Conservation (phyloP, 1,140 invertebrate genomes). For the Archivesica marissinica region DNA sequence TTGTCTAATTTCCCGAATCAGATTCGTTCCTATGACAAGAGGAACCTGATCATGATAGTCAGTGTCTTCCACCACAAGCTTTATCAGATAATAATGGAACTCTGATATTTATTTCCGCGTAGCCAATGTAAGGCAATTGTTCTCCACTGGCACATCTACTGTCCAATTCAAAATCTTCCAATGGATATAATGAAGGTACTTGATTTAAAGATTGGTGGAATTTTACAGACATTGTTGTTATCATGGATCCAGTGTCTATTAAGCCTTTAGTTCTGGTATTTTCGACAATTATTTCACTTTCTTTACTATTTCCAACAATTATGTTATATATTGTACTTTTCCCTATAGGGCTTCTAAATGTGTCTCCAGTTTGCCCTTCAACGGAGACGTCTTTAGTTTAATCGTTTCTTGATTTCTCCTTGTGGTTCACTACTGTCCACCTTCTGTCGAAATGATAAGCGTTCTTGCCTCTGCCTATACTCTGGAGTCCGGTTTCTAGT, state of each 20-base stretch:
- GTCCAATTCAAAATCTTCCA: background rate
- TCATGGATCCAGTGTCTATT: conserved; percentile 21
- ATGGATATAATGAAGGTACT: too few species aligned
- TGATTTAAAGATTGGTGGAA: background rate
- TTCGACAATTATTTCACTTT: background rate
- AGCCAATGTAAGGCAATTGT: background rate
- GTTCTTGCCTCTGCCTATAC: too few species aligned
- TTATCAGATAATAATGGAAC: background rate
- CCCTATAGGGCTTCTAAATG: background rate
- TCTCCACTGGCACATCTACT: background rate
- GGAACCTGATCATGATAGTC: background rate
- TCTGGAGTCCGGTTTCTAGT: too few species aligned
- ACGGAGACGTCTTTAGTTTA: background rate
- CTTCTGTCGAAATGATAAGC: too few species aligned
- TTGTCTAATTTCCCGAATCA: background rate
- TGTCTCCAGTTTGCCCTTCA: background rate
- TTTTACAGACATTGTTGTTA: background rate
- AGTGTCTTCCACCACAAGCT: background rate
- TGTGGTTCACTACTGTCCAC: too few species aligned
- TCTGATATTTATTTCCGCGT: background rate
- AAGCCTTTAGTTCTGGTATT: background rate
- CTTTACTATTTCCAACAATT: background rate
- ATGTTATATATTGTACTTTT: background rate
- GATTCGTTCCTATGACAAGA: background rate
- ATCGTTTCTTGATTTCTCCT: background rate